Conservation (phyloP, 2,797 vertebrate species). For the Esox lucius region DNA sequence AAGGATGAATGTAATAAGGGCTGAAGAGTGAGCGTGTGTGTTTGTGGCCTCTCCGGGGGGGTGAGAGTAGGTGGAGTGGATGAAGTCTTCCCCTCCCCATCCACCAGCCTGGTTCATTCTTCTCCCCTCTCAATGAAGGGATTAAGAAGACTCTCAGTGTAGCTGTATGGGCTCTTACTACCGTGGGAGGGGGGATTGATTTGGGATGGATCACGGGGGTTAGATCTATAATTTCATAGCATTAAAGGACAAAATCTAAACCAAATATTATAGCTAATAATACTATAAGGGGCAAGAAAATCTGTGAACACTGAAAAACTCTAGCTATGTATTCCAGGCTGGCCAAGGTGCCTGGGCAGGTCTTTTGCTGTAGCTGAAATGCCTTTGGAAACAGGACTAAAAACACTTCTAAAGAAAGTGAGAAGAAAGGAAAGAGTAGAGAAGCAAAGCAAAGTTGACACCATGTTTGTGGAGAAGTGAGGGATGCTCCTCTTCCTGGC, state of each 20-base stretch:
- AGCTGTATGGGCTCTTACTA: constrained; percentile 64
- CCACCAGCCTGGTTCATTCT: constrained; percentile 74
- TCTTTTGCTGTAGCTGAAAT: not conserved
- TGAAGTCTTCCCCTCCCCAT: constrained; percentile 62
- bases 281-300: not conserved
- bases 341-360: constrained; percentile 33
- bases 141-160: constrained; percentile 75
- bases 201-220: constrained; percentile 46
- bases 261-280: constrained; percentile 33
- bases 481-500: constrained; percentile 74
- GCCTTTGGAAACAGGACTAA: constrained; percentile 50
- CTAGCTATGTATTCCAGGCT: constrained; percentile 39
- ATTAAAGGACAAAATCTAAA: constrained; percentile 35
- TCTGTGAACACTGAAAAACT: constrained; percentile 30
- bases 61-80: constrained; percentile 30
- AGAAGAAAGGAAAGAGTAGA: constrained; percentile 63
- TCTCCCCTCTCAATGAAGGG: constrained; percentile 78
- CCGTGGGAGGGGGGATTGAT: constrained; percentile 57
- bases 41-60: constrained; percentile 67
- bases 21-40: constrained; percentile 59
- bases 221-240: constrained; percentile 43
- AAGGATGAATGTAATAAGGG: constrained; percentile 16
- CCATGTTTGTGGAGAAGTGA: constrained; percentile 71
- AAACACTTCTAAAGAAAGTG: constrained; percentile 59
- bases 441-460: constrained; percentile 76